A percentile compares a stretch with the other conserved stretches of the same genome.
Evolutionary conservation across 2,113 vertebrate genomes (phyloP).

Genomic region (Passer montanus): DNA sequence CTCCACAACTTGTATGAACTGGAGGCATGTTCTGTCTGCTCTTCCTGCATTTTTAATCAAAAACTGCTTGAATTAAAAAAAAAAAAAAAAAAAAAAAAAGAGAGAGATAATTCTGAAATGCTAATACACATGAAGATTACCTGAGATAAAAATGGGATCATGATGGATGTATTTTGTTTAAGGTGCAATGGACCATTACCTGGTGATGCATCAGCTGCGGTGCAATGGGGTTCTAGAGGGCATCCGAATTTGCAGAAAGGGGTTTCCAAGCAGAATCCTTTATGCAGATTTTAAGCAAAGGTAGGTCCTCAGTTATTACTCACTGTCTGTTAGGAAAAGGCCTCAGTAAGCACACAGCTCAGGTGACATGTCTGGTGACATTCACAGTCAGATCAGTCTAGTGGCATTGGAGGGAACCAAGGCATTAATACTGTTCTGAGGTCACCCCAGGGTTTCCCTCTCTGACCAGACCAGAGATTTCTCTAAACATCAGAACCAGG

Average conservation of each 20-base stretch:
- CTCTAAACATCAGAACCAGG: neutral
- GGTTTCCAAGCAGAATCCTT: constrained; percentile 89
- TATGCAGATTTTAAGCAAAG: constrained; percentile 90
- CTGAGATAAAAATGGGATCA: neutral
- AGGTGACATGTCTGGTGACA: neutral
- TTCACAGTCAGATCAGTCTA: neutral
- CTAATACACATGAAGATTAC: neutral
- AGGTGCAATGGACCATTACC: constrained; percentile 88
- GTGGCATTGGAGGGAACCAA: neutral
- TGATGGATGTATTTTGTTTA: neutral
- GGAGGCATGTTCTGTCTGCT: neutral
- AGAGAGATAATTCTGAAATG: neutral
- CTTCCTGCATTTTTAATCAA: neutral
- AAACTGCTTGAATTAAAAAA: neutral
- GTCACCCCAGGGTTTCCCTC: neutral
- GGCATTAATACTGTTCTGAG: neutral
- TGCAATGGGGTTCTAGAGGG: constrained; percentile 89
- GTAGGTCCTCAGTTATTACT: constrained; percentile 49
- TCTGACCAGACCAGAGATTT: neutral
- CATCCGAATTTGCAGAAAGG: constrained; percentile 90
- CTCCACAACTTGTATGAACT: neutral
- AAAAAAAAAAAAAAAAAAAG: neutral
- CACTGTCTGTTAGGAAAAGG: neutral
- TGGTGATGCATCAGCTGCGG: constrained; percentile 89
- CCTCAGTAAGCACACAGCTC: neutral